Evolutionary conservation across 2,888 invertebrate species (phyloP).

Genomic region (Temnothorax unifasciatus): DNA sequence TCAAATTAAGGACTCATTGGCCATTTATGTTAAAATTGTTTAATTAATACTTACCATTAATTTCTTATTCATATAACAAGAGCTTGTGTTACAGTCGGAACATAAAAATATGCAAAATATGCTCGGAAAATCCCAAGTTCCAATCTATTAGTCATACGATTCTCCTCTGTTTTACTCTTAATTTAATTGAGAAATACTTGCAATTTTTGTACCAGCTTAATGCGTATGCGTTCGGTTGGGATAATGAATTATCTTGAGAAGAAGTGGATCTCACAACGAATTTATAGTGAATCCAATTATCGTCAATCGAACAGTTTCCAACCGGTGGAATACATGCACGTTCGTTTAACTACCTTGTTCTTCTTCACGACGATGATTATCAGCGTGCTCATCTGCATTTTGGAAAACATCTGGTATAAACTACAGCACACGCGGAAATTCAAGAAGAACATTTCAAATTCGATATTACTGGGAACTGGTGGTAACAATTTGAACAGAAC

Average conservation of each 20-base stretch:
- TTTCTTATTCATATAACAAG: not conserved
- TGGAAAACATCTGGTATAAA: conserved; percentile 74
- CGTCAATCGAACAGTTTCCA: conserved; percentile 65
- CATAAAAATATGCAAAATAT: not conserved
- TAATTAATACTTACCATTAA: not conserved
- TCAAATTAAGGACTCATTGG: not conserved
- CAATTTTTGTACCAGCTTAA: conserved; percentile 77
- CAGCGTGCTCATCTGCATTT: conserved; percentile 76
- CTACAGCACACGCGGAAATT: not conserved
- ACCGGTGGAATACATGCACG: conserved; percentile 77
- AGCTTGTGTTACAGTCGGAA: not conserved
- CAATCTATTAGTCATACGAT: not conserved
- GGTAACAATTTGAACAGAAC: conserved; percentile 2
- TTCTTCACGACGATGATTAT: conserved; percentile 67
- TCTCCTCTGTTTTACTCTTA: not conserved
- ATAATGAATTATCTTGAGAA: conserved; percentile 84
- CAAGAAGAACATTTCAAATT: not conserved
- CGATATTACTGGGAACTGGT: not conserved
- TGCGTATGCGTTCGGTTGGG: conserved; percentile 83
- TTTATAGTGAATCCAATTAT: conserved; percentile 54
- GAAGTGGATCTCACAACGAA: conserved; percentile 81
- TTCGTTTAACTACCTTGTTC: conserved; percentile 68
- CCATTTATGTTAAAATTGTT: not conserved
- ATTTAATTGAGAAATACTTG: not conserved
- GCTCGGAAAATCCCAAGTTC: not conserved